Conservation (phyloP, 1,140 invertebrate genomes). For the Neodiprion pinetum region DNA sequence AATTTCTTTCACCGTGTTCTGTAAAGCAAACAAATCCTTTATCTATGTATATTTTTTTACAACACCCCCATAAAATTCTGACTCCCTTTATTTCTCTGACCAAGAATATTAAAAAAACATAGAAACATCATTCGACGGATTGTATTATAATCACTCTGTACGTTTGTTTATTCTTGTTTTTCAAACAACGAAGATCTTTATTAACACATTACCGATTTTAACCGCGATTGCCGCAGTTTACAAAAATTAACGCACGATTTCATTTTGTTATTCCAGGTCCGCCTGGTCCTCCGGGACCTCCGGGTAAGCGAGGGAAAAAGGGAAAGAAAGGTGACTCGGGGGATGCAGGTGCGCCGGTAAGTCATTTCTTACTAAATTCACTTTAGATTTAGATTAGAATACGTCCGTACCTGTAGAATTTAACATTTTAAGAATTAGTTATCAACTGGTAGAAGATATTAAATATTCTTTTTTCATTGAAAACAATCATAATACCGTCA, state of each 20-base stretch:
- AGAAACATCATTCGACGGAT: too few relatives aligned
- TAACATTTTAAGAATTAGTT: too few relatives aligned
- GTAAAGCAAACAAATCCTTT: too few relatives aligned
- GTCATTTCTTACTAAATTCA: conserved; percentile 16
- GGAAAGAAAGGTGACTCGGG: conserved; percentile 88
- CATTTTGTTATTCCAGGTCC: conserved; percentile 65
- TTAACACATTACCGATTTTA: background rate
- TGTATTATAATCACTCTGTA: too few relatives aligned
- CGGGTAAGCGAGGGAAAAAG: conserved; percentile 85
- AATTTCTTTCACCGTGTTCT: too few relatives aligned
- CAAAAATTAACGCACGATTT: background rate
- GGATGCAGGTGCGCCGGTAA: conserved; percentile 66
- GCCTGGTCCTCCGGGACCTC: conserved; percentile 72
- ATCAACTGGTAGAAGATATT: background rate
- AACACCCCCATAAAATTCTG: too few relatives aligned
- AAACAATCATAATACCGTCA: too few relatives aligned
- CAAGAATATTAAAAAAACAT: too few relatives aligned
- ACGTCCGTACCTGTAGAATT: too few relatives aligned
- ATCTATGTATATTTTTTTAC: too few relatives aligned
- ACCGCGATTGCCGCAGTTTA: background rate
- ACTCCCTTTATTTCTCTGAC: too few relatives aligned
- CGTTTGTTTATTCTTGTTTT: too few relatives aligned
- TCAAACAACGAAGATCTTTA: background rate
- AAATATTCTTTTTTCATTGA: conserved; percentile 7
- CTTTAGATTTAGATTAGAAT: background rate